Conservation (phyloP, 2,888 invertebrate genomes). For the Temnothorax ravouxi region DNA sequence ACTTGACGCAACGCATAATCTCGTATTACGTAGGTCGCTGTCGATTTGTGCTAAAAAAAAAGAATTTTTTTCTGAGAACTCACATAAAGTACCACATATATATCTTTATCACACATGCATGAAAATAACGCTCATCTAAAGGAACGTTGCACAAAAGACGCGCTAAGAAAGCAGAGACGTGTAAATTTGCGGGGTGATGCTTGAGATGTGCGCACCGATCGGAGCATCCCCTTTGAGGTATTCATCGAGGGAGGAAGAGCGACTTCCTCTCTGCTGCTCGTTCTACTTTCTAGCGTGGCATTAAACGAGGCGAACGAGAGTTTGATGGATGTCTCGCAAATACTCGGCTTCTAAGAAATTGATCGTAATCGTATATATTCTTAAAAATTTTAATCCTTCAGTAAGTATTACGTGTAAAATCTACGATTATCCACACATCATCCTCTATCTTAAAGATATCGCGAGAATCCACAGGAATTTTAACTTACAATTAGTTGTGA, state of each 20-base stretch:
- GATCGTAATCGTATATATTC: not conserved
- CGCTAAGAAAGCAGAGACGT: conserved; percentile 48
- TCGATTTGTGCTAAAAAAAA: conserved; percentile 31
- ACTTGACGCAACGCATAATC: conserved; percentile 28
- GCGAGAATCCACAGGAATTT: not conserved
- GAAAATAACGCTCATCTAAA: conserved; percentile 47
- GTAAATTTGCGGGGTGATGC: conserved; percentile 50
- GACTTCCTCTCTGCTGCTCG: conserved; percentile 53
- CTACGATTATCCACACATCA: not conserved
- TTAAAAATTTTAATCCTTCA: conserved; percentile 21
- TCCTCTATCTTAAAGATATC: not conserved
- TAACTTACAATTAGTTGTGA: not conserved
- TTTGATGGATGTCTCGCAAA: conserved; percentile 60
- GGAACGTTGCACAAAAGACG: conserved; percentile 52
- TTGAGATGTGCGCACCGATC: conserved; percentile 48
- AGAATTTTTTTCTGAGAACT: conserved; percentile 34
- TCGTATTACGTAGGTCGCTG: conserved; percentile 27
- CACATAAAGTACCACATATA: not conserved
- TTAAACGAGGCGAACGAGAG: conserved; percentile 60
- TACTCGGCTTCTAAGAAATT: conserved; percentile 37
- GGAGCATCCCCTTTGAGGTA: conserved; percentile 48
- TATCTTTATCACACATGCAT: conserved; percentile 39
- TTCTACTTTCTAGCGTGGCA: conserved; percentile 48
- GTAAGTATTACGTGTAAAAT: conserved; percentile 8
- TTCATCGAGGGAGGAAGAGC: conserved; percentile 45